A percentile compares a stretch with the other conserved stretches of the same genome.
Evolutionary conservation across 2,888 invertebrate species (phyloP).

Genomic region (Isoperla grammatica): DNA sequence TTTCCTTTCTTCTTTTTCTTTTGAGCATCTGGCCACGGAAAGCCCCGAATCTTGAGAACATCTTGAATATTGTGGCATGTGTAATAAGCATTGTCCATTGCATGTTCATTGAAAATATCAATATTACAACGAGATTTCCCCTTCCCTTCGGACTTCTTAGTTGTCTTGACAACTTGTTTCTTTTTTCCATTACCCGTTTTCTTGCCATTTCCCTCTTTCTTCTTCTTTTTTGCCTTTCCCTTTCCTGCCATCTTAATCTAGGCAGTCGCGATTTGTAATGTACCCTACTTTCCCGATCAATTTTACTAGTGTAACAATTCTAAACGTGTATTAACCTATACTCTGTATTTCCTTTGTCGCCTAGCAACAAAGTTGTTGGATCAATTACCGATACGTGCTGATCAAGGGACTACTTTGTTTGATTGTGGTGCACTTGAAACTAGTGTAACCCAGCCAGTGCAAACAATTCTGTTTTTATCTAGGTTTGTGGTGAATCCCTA

Average conservation of each 20-base stretch:
- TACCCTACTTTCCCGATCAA: too few relatives aligned
- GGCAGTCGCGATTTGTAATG: too few relatives aligned
- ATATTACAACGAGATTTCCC: constrained; percentile 59
- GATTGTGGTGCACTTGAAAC: too few relatives aligned
- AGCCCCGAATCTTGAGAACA: constrained; percentile 76
- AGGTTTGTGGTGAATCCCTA: too few relatives aligned
- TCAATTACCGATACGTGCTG: too few relatives aligned
- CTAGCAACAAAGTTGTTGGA: too few relatives aligned
- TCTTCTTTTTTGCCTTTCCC: constrained; percentile 14
- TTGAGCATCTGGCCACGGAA: constrained; percentile 81
- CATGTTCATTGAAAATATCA: constrained; percentile 82
- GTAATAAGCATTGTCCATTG: constrained; percentile 92
- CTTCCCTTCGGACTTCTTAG: constrained; percentile 26
- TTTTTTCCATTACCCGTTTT: constrained; percentile 21
- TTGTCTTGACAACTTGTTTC: constrained; percentile 16
- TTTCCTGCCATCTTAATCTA: constrained; percentile 1
- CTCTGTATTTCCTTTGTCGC: too few relatives aligned
- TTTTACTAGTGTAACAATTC: too few relatives aligned
- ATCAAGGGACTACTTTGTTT: too few relatives aligned
- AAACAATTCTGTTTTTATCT: too few relatives aligned
- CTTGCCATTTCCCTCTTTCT: constrained; percentile 9
- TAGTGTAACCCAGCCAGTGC: too few relatives aligned
- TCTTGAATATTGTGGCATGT: constrained; percentile 92
- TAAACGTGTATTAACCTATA: too few relatives aligned
- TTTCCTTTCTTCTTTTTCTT: constrained; percentile 80